phyloP scores from a whole-genome alignment of 2,888 invertebrate species.

The Rhimphoctona megacephalus region DNA sequence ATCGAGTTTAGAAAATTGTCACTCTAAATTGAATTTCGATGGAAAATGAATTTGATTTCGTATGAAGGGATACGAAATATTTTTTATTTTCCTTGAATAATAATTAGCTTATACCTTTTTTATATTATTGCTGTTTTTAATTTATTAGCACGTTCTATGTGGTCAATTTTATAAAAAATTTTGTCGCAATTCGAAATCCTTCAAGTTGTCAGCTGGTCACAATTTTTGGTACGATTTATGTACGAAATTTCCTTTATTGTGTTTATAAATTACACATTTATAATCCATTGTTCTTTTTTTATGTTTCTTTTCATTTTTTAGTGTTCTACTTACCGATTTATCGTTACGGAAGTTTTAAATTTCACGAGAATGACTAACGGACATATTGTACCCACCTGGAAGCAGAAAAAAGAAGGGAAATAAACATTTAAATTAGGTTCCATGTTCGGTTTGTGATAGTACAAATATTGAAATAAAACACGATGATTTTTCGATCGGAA shows the following conservation, averaged over 20 bases:
- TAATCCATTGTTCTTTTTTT: not conserved
- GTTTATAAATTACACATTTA: conserved; percentile 3
- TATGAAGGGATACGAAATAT: not conserved
- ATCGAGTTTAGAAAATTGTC: not conserved
- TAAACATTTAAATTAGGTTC: not conserved
- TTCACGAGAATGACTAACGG: not conserved
- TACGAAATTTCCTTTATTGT: not conserved
- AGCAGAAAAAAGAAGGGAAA: conserved; percentile 26
- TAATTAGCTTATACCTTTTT: not conserved
- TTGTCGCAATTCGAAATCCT: not conserved
- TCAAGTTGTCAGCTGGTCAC: not conserved
- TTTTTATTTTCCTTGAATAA: no score
- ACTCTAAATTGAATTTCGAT: not conserved
- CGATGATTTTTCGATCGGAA: not conserved
- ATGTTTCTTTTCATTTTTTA: not conserved
- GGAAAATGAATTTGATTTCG: not conserved
- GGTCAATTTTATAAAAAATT: not conserved
- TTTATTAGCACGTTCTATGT: not conserved
- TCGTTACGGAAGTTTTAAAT: conserved; percentile 10
- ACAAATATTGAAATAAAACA: not conserved
- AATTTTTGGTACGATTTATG: not conserved
- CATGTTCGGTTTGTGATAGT: not conserved
- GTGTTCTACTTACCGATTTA: conserved; percentile 39
- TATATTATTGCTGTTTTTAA: not conserved
- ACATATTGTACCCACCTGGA: conserved; percentile 56